Percentiles rank a stretch among this genome's conserved stretches.
Evolutionary conservation across 2,113 vertebrate genomes (phyloP).

Genomic region (Accipiter virgatus): DNA sequence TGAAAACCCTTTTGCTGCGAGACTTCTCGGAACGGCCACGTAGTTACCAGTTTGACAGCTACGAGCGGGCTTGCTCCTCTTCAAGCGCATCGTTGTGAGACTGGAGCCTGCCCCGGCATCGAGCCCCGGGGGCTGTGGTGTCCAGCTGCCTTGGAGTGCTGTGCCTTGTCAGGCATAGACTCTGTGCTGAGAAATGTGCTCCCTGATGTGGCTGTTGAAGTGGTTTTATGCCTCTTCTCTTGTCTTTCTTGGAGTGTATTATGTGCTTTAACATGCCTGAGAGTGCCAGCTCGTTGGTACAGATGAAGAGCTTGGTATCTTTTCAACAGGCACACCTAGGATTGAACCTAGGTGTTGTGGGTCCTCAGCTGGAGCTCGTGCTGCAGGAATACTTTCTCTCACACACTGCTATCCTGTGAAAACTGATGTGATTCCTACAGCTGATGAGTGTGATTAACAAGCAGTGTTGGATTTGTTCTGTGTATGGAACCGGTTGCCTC

Average conservation of each 20-base stretch:
- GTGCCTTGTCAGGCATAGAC: too few species aligned
- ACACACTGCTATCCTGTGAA: accelerated
- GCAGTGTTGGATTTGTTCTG: neutral
- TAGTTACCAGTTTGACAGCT: neutral
- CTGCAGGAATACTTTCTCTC: neutral
- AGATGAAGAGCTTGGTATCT: neutral
- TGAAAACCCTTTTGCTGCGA: too few species aligned
- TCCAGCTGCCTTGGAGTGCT: neutral
- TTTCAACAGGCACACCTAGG: accelerated
- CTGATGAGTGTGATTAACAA: neutral
- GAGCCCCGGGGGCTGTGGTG: neutral
- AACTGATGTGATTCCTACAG: neutral
- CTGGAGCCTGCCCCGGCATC: neutral
- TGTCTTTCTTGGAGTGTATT: accelerated
- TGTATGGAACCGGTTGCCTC: neutral
- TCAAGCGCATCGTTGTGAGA: accelerated
- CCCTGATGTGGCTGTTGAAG: accelerated
- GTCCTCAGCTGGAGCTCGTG: neutral
- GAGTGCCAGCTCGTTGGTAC: accelerated
- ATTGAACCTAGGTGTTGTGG: accelerated
- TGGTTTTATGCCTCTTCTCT: neutral
- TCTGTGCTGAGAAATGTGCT: accelerated
- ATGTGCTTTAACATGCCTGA: accelerated
- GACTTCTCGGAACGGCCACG: accelerated
- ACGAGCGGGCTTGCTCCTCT: accelerated